phyloP scores from a whole-genome alignment of 2,797 vertebrate genomes.

The Cossypha dichroa region DNA sequence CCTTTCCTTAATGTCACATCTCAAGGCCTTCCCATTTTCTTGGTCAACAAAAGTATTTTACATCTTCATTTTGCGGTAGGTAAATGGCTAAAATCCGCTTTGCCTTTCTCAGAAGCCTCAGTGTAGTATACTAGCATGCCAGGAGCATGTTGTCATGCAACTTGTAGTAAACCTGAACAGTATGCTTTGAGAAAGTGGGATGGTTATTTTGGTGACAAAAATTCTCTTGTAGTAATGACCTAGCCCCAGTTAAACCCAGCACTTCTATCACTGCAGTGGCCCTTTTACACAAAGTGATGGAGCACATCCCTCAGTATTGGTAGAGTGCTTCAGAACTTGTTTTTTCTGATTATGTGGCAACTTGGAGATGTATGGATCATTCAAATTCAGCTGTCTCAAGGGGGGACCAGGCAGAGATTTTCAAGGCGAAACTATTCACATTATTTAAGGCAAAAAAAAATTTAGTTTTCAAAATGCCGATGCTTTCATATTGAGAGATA shows the following conservation, averaged over 20 bases:
- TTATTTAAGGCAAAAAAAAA: not conserved
- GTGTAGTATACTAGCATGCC: too few relatives aligned
- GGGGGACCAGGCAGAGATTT: not conserved
- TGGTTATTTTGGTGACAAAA: not conserved
- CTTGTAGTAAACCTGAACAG: not conserved
- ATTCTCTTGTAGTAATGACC: not conserved
- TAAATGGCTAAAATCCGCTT: not conserved
- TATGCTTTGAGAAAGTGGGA: not conserved
- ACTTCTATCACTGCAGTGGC: not conserved
- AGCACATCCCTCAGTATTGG: not conserved
- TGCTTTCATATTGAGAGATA: not conserved
- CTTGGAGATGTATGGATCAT: fast-evolving
- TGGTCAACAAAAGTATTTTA: not conserved
- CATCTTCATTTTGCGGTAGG: not conserved
- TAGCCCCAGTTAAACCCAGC: not conserved
- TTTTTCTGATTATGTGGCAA: not conserved
- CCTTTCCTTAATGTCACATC: not conserved
- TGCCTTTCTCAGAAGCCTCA: not conserved
- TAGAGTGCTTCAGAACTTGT: not conserved
- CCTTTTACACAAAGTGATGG: not conserved
- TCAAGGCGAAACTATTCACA: not conserved
- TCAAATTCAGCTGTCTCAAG: not conserved
- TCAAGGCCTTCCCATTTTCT: not conserved
- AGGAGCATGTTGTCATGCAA: not conserved
- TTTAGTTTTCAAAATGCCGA: not conserved